phyloP scores from a whole-genome alignment of 1,140 invertebrate species.

The Drosophila miranda region DNA sequence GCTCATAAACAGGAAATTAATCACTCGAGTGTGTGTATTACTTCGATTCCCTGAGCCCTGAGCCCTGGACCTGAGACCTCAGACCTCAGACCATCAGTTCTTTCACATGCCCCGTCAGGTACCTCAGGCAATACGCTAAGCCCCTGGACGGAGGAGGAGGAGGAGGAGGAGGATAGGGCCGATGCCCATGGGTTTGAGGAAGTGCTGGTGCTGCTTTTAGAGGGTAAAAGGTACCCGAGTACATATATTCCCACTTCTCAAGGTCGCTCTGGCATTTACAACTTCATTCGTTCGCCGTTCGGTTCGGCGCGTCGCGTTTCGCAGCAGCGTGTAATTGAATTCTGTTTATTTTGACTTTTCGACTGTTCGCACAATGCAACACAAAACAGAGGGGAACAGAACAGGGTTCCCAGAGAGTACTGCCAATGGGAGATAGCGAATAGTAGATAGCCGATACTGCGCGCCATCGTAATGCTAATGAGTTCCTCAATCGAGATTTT shows the following conservation, averaged over 20 bases:
- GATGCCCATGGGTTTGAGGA: constrained; percentile 17
- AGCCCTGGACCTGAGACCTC: too few relatives aligned
- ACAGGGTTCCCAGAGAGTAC: constrained; percentile 17
- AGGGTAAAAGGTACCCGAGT: constrained; percentile 14
- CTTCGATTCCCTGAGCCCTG: constrained; percentile 18
- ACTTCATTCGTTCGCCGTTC: constrained; percentile 52
- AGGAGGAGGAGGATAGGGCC: constrained; percentile 11
- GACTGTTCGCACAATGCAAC: constrained; percentile 67
- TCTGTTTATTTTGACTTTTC: constrained; percentile 77
- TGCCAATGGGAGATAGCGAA: too few relatives aligned
- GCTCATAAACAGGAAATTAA: constrained; percentile 78
- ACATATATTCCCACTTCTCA: constrained; percentile 49
- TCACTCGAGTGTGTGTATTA: constrained; percentile 63
- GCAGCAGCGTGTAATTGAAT: constrained; percentile 57
- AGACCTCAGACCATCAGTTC: constrained; percentile 14
- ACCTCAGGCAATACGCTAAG: constrained; percentile 5
- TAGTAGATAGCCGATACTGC: constrained; percentile 6
- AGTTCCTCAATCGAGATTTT: constrained; percentile 63
- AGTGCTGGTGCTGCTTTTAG: constrained; percentile 11
- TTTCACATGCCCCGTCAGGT: constrained; percentile 34
- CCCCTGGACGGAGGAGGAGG: not conserved
- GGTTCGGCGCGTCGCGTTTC: not conserved
- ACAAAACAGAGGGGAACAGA: not conserved
- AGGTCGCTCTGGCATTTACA: constrained; percentile 62
- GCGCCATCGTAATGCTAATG: constrained; percentile 60